A percentile compares a stretch with the other conserved stretches of the same genome.
phyloP scores from a whole-genome alignment of 1,140 invertebrate species.

The Copidosoma floridanum region DNA sequence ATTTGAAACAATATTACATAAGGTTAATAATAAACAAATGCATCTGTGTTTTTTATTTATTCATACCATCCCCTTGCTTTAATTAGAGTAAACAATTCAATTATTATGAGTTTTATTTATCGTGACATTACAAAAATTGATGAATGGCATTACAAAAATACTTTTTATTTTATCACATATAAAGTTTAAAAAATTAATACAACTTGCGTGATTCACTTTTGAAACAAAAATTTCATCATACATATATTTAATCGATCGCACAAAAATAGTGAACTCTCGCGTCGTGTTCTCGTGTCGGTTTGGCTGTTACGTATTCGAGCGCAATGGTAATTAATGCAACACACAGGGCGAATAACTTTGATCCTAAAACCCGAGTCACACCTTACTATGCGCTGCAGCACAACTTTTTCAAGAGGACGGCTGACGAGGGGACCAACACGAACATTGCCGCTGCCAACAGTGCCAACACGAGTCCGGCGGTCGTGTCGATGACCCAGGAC shows the following conservation, averaged over 20 bases:
- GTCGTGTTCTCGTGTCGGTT: slow-evolving; percentile 8
- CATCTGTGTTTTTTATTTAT: slow-evolving; percentile 52
- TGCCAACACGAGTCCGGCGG: slow-evolving; percentile 68
- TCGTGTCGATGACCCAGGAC: slow-evolving; percentile 59
- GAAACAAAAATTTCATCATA: background rate
- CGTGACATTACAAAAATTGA: no score
- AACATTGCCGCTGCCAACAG: slow-evolving; percentile 59
- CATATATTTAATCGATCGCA: no score
- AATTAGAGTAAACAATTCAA: no score
- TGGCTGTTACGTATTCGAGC: slow-evolving; percentile 13
- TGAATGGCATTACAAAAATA: no score
- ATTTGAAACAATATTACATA: slow-evolving; percentile 58
- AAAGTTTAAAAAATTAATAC: no score
- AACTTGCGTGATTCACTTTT: background rate
- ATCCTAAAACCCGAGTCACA: slow-evolving; percentile 94
- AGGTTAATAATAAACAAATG: slow-evolving; percentile 58
- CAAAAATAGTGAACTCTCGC: slow-evolving; percentile 17
- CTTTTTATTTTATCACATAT: no score
- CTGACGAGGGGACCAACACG: slow-evolving; percentile 92
- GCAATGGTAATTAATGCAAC: slow-evolving; percentile 13
- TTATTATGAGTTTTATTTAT: no score
- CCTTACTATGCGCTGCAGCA: slow-evolving; percentile 97
- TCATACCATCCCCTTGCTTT: slow-evolving; percentile 39
- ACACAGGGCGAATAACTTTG: no score
- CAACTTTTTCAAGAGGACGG: slow-evolving; percentile 94